Base-by-base conservation (phyloP, 2,797 vertebrate genomes). In the Anomalospiza imberbis region DNA sequence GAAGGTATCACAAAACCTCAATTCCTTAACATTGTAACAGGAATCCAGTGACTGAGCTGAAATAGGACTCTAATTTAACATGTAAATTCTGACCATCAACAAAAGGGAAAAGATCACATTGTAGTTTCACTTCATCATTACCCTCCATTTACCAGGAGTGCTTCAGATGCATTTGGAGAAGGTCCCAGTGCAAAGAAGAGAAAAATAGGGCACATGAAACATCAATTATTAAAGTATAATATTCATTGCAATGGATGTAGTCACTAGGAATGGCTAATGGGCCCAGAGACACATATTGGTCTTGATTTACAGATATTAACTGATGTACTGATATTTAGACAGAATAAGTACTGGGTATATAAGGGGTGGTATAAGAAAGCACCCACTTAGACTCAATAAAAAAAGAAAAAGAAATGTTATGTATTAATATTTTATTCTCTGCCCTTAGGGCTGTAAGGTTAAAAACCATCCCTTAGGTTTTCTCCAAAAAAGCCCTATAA, bases 181-280 rank as follows among this genome's bases (percentile, higher is more conserved):
- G 51, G 48, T 91, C 67, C 53, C 77, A 63, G 53, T 44, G 45
- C 87, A 92, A 91, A 94, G 55, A 88, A 88, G 67, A 72, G 34
- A 51, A 94, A 94, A 95, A 77, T 62, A 91, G 29, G 84, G 42
- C 74, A 81, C 73, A 50, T 76, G 76, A 94, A 87, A 48, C 44
- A 89, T 95, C 54, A 85, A 73, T 94, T 96, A 86, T 91, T 95
- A 83, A 93, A 94, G 81, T 75, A 76, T 10, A 92, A 65, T 65
- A 85, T 93, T 89, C 72, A 89, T 94, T 95, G 57, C 75, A 89
- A 85, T 51, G 44, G 60, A 80, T 31, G 25, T 62, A 95, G 79
- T 75, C 73, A 53, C 77, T 62, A 81, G 53, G 45, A 95, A 84
- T 17, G 6, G 48, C 24, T 87, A 75, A 85, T 81, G 60, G 72